Evolutionary conservation across 2,888 invertebrate genomes (phyloP).

Genomic region (Trachelus tabidus): DNA sequence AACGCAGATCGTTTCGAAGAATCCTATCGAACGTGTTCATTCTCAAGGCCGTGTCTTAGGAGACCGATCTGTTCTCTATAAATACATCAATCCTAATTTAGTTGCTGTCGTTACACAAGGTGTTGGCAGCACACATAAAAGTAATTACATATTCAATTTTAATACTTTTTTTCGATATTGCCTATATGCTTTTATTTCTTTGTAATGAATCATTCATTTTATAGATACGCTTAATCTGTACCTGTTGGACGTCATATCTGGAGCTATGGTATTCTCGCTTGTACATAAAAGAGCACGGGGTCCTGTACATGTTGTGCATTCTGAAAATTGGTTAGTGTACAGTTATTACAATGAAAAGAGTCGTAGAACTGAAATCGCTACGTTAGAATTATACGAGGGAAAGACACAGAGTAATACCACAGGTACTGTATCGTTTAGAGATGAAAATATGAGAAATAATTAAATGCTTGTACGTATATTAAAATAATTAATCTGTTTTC

Average conservation of each 20-base stretch:
- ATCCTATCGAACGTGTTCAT: slow-evolving; percentile 82
- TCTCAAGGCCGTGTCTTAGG: slow-evolving; percentile 95
- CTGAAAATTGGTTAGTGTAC: slow-evolving; percentile 97
- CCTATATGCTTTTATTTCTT: slow-evolving; percentile 13
- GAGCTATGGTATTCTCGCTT: slow-evolving; percentile 85
- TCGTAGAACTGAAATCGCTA: slow-evolving; percentile 90
- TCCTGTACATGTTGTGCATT: slow-evolving; percentile 89
- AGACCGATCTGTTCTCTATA: slow-evolving; percentile 97
- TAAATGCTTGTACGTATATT: neutral
- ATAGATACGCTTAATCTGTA: slow-evolving; percentile 85
- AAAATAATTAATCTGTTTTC: slow-evolving; percentile 30
- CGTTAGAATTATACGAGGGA: slow-evolving; percentile 96
- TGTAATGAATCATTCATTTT: slow-evolving; percentile 28
- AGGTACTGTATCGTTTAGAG: slow-evolving; percentile 46
- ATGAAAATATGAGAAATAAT: neutral
- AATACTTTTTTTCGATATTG: slow-evolving; percentile 2
- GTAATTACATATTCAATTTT: slow-evolving; percentile 63
- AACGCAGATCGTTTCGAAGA: slow-evolving; percentile 74
- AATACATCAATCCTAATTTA: slow-evolving; percentile 97
- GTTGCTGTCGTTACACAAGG: slow-evolving; percentile 87
- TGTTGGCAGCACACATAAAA: slow-evolving; percentile 80
- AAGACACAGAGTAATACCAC: slow-evolving; percentile 84
- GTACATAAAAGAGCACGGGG: slow-evolving; percentile 87
- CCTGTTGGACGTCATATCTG: slow-evolving; percentile 91
- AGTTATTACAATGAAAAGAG: slow-evolving; percentile 94